Evolutionary conservation across 2,888 invertebrate genomes (phyloP).

Genomic region (Aphelenchoides bicaudatus): DNA sequence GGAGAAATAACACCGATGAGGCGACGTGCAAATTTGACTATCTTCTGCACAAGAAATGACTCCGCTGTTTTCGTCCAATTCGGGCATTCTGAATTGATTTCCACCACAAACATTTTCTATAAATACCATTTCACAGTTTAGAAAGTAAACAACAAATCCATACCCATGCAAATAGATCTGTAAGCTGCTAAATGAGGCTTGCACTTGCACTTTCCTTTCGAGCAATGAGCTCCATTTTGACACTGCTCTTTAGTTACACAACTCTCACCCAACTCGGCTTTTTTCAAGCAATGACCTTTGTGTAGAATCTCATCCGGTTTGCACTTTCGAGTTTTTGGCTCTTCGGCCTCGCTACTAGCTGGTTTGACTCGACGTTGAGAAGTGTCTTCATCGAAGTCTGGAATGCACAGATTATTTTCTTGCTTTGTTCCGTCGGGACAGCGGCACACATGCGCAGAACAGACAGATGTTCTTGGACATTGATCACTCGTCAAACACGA

Average conservation of each 20-base stretch:
- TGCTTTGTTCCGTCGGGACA: slow-evolving; percentile 37
- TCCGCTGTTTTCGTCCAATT: slow-evolving; percentile 11
- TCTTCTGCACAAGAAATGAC: slow-evolving; percentile 21
- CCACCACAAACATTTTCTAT: slow-evolving; percentile 27
- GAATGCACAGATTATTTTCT: slow-evolving; percentile 35
- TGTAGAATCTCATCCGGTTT: slow-evolving; percentile 22
- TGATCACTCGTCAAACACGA: slow-evolving; percentile 43
- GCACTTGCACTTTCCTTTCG: slow-evolving; percentile 36
- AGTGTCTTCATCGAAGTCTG: slow-evolving; percentile 22
- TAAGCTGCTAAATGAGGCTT: slow-evolving; percentile 41
- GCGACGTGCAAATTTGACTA: slow-evolving; percentile 19
- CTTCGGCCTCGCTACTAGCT: not conserved
- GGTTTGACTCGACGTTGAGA: not conserved
- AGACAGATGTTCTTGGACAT: slow-evolving; percentile 44
- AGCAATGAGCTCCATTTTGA: slow-evolving; percentile 39
- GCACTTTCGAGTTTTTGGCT: slow-evolving; percentile 15
- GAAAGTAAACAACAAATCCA: slow-evolving; percentile 15
- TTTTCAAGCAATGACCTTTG: slow-evolving; percentile 27
- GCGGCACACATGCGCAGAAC: slow-evolving; percentile 38
- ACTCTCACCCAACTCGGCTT: slow-evolving; percentile 32
- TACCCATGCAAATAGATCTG: slow-evolving; percentile 44
- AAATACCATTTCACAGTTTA: not conserved
- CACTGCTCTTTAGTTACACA: slow-evolving; percentile 44
- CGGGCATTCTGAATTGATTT: slow-evolving; percentile 27
- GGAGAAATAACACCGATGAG: slow-evolving; percentile 31